Evolutionary conservation across 2,888 invertebrate genomes (phyloP).

Genomic region (Eristalis tenax): DNA sequence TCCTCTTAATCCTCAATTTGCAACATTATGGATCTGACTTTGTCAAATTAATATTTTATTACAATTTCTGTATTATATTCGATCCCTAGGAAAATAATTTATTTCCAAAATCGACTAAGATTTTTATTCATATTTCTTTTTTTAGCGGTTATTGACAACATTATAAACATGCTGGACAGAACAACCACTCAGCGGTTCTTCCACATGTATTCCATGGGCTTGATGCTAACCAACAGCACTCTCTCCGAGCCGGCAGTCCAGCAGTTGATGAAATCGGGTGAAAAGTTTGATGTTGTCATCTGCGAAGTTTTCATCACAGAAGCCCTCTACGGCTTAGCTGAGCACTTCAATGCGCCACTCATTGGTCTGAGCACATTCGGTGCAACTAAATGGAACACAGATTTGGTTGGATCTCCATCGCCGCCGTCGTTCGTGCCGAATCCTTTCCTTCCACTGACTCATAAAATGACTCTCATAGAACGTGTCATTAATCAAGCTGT

Average conservation of each 20-base stretch:
- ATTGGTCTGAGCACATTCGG: constrained; percentile 78
- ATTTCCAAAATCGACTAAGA: too few species aligned
- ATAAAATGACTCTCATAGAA: constrained; percentile 79
- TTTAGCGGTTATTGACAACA: neutral
- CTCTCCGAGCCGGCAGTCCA: constrained; percentile 74
- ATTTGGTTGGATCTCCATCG: constrained; percentile 78
- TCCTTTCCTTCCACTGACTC: constrained; percentile 75
- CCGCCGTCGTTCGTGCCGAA: constrained; percentile 79
- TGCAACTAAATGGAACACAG: constrained; percentile 77
- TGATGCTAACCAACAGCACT: constrained; percentile 74
- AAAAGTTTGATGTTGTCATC: constrained; percentile 80
- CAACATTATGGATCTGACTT: too few species aligned
- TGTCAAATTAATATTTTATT: too few species aligned
- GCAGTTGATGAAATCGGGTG: constrained; percentile 76
- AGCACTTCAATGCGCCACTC: constrained; percentile 78
- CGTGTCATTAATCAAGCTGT: constrained; percentile 78
- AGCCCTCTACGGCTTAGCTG: constrained; percentile 78
- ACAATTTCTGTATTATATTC: too few species aligned
- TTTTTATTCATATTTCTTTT: neutral
- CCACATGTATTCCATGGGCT: constrained; percentile 65
- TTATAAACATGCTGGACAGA: neutral
- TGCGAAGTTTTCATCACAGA: constrained; percentile 80
- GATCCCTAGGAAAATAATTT: too few species aligned
- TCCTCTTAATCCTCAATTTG: too few species aligned
- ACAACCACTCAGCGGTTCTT: neutral